Conservation (phyloP, 2,797 vertebrate species). For the Peromyscus aztecus region DNA sequence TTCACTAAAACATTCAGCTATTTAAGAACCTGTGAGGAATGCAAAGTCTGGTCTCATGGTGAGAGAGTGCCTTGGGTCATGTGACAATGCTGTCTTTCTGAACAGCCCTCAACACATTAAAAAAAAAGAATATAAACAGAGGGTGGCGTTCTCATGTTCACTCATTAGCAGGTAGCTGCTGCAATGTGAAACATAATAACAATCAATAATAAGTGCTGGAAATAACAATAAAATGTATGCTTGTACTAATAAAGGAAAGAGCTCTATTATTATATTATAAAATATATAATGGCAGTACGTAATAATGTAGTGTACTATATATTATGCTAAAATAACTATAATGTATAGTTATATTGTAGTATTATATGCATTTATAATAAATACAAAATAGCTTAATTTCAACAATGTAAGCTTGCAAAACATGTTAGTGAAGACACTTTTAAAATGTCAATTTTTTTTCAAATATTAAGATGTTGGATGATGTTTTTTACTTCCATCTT, state of each 20-base stretch:
- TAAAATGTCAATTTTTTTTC: conserved; percentile 13
- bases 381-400: conserved; percentile 12
- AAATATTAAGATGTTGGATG: conserved; percentile 33
- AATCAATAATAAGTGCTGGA: neutral
- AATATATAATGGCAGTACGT: neutral
- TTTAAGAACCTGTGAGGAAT: neutral
- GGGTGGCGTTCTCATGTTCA: neutral
- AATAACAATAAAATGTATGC: neutral
- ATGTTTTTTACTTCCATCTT: neutral
- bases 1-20: neutral
- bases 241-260: neutral
- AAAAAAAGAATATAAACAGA: neutral
- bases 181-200: neutral
- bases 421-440: neutral
- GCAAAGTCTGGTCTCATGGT: neutral
- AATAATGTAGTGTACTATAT: neutral
- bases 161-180: neutral
- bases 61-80: neutral
- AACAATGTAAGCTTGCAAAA: neutral
- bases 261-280: neutral
- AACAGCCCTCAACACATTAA: neutral
- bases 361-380: neutral
- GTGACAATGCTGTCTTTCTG: neutral
- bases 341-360: neutral
- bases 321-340: neutral